These are phyloP conservation scores for Budorcas taxicolor DNA, from an alignment of 2,113 vertebrate species.

Conservation along the genomic window DNA sequence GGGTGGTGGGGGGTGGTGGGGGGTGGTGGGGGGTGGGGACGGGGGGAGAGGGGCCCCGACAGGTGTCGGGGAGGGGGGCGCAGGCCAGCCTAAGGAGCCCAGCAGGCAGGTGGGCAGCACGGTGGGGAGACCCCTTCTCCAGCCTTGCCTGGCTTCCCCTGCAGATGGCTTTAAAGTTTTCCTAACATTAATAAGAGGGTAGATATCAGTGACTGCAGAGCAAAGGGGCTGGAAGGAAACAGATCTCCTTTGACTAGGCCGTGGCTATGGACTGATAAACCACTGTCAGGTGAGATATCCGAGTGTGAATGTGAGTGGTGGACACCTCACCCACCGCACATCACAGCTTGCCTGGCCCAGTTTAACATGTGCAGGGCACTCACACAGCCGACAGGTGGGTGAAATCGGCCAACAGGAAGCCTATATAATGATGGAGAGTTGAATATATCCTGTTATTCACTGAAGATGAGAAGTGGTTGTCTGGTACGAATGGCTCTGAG, in stretches of 20 bases:
- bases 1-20: too few relatives aligned
- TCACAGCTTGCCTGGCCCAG: neutral
- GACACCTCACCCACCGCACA: neutral
- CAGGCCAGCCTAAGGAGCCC: neutral
- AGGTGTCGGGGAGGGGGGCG: accelerated
- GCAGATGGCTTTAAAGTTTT: neutral
- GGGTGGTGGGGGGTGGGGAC: too few relatives aligned
- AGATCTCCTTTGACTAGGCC: neutral
- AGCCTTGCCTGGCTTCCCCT: neutral
- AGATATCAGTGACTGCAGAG: neutral
- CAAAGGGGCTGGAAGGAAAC: neutral
- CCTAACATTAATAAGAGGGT: neutral
- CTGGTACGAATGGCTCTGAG: neutral
- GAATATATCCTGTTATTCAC: neutral
- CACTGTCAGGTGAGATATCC: neutral
- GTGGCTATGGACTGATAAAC: neutral
- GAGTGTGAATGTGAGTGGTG: too few relatives aligned
- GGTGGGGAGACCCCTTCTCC: neutral
- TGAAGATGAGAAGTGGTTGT: neutral
- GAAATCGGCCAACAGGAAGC: neutral
- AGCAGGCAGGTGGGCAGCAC: accelerated
- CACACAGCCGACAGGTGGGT: neutral
- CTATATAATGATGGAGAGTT: too few relatives aligned
- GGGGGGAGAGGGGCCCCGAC: accelerated
- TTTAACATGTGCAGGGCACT: accelerated